Evolutionary conservation across 2,113 vertebrate genomes (phyloP), one percentile per base, ranked within the genome.

Genomic region (Oncorhynchus nerka): DNA sequence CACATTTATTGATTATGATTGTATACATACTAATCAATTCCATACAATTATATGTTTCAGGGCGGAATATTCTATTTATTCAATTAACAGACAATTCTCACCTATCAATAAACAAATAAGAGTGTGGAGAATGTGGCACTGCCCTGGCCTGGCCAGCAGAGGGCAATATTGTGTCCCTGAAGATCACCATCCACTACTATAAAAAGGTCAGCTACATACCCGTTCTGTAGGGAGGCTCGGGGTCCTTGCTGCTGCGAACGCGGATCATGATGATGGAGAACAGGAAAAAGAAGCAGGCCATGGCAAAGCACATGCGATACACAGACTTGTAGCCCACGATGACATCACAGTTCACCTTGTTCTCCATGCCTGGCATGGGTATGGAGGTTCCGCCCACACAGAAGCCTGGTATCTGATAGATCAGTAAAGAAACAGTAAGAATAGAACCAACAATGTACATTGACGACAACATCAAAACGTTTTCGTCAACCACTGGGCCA

Each of bases 301-400:
- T 88, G 45, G 94, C 89, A 0, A 96, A 96, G 86, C 94, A 94
- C 94, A 96, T 91, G 76, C 94, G 94, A 65, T 96, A 96, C 80
- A 94, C 95, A 0, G 95, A 94, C 1, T 94, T 95, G 80, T 93
- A 92, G 70, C 95, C 95, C 12, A 96, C 91, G 79, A 96, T 88
- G 66, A 94, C 82, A 68, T 90, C 45, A 15, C 95, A 96, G 87
- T 94, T 82, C 0, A 95, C 65, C 0, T 74, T 75, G 62, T 83
- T 86, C 61, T 90, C 81, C 2, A 91, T n/a, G n/a, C 89, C 75
- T 1, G 86, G 57, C 0, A 87, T 69, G 0, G 74, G 80, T 24
- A 59, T 72, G 51, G 49, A 28, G 0, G 62, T 51, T 0, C 90
- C 49, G 59, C 83, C 91, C 1, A 92, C 86, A 70, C 95, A 96